Evolutionary conservation across 1,140 invertebrate species (phyloP).

Genomic region (Bombyx mori): ASM3026992v2 NC_085117.1:994501-995000

Average conservation of each 20-base stretch:
- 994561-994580: not conserved
- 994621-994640: conserved; percentile 26
- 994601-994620: conserved; percentile 1
- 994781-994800: conserved; percentile 60
- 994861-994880: too few relatives aligned
- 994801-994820: conserved; percentile 66
- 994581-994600: conserved; percentile 1
- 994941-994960: too few relatives aligned
- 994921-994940: too few relatives aligned
- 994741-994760: conserved; percentile 79
- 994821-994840: too few relatives aligned
- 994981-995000: too few relatives aligned
- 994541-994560: too few relatives aligned
- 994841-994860: too few relatives aligned
- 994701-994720: conserved; percentile 67
- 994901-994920: too few relatives aligned
- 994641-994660: conserved; percentile 46
- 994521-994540: too few relatives aligned
- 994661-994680: conserved; percentile 58
- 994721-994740: conserved; percentile 66
- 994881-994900: too few relatives aligned
- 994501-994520: too few relatives aligned
- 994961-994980: too few relatives aligned
- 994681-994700: conserved; percentile 54
- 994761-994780: conserved; percentile 70